A percentile compares a stretch with the other conserved stretches of the same genome.
These are phyloP conservation scores for Drosophila meridiana DNA, from an alignment of 2,888 invertebrate species.

Conservation along the genomic window DNA sequence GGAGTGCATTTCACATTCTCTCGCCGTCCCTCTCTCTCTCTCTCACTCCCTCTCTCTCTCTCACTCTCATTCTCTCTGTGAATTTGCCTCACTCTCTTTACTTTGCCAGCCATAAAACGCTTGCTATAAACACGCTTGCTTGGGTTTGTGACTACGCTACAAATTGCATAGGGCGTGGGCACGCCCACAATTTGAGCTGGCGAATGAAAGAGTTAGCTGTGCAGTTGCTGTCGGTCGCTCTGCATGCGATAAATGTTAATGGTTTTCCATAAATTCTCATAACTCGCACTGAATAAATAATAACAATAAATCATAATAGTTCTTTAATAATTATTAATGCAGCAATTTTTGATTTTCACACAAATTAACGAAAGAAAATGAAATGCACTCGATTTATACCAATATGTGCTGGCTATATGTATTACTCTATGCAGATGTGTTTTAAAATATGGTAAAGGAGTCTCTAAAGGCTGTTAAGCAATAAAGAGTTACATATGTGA, in stretches of 20 bases:
- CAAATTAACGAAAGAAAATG: neutral
- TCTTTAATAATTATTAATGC: constrained; percentile 34
- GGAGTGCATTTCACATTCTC: neutral
- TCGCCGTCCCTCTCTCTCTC: neutral
- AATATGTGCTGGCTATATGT: neutral
- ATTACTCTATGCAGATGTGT: neutral
- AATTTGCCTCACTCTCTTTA: neutral
- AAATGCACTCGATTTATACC: neutral
- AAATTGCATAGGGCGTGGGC: neutral
- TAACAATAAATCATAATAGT: constrained; percentile 38
- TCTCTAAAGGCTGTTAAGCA: too few species aligned
- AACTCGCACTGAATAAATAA: constrained; percentile 27
- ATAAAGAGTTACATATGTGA: too few species aligned
- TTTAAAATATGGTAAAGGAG: too few species aligned
- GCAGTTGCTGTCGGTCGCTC: neutral
- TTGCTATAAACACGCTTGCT: constrained; percentile 38
- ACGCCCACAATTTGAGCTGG: neutral
- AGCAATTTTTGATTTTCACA: constrained; percentile 14
- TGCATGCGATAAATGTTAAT: constrained; percentile 38
- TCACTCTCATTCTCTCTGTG: neutral
- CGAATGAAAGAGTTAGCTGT: neutral
- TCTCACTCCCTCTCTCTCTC: neutral
- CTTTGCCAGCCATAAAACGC: constrained; percentile 26
- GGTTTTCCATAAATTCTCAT: constrained; percentile 41
- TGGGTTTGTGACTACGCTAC: constrained; percentile 41